Conservation (phyloP, 2,888 invertebrate genomes). For the Cyaniris semiargus region DNA sequence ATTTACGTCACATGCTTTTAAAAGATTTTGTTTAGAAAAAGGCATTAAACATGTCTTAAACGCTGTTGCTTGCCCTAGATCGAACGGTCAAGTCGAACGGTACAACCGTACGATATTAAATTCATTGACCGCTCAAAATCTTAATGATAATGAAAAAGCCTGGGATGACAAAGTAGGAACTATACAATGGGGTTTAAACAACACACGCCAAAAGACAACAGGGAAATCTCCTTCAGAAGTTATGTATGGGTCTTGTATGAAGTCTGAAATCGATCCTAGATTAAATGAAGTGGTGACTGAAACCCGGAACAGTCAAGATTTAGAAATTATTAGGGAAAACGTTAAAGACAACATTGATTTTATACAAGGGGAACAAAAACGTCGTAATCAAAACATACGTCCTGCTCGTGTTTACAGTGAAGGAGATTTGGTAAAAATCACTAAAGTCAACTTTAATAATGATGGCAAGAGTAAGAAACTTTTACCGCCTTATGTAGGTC, state of each 20-base stretch:
- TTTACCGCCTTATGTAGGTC: conserved; percentile 39
- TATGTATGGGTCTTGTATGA: conserved; percentile 33
- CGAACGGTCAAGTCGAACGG: conserved; percentile 43
- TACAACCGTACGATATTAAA: conserved; percentile 47
- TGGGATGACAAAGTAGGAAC: neutral
- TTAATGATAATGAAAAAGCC: neutral
- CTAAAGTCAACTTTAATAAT: no score
- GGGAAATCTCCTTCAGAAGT: no score
- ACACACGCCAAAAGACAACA: neutral
- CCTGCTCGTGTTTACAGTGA: no score
- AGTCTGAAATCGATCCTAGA: conserved; percentile 18
- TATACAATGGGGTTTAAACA: neutral
- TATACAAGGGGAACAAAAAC: no score
- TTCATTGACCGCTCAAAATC: neutral
- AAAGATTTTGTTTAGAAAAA: conserved; percentile 33
- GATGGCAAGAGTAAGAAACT: conserved; percentile 26
- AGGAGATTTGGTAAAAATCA: no score
- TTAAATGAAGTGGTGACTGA: conserved; percentile 26
- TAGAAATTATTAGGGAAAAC: no score
- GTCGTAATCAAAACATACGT: no score
- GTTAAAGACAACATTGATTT: no score
- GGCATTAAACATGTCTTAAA: conserved; percentile 38
- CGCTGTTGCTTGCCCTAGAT: conserved; percentile 37
- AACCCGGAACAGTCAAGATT: neutral
- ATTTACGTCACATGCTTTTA: conserved; percentile 5